These are phyloP conservation scores for Hydropotes inermis DNA, from an alignment of 2,113 vertebrate species.

Conservation along the genomic window DNA sequence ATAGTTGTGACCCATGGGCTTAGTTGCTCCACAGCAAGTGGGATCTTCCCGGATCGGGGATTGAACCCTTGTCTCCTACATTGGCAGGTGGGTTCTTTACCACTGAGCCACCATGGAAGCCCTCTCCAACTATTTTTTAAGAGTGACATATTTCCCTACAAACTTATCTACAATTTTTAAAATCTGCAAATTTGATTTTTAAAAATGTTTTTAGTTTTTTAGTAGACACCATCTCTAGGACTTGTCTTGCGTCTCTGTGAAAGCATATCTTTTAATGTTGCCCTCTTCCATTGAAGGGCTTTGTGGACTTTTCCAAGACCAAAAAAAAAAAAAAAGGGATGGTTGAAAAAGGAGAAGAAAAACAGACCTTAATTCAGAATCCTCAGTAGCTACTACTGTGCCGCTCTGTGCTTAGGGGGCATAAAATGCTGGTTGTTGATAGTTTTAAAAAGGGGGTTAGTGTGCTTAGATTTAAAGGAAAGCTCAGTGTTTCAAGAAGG, in stretches of 20 bases:
- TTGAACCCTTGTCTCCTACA: not conserved
- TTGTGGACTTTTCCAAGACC: not conserved
- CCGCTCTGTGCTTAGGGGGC: not conserved
- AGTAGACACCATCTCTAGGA: not conserved
- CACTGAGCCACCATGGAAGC: not conserved
- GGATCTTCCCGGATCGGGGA: not conserved
- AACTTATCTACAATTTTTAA: not conserved
- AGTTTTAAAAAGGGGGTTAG: constrained; percentile 22
- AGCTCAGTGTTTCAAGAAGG: constrained; percentile 2
- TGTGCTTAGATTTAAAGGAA: constrained; percentile 30
- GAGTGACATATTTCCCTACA: not conserved
- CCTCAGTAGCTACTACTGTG: not conserved
- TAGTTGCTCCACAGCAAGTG: not conserved
- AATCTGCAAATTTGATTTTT: not conserved
- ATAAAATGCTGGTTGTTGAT: not conserved
- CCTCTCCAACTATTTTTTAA: not conserved
- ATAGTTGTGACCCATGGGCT: not conserved
- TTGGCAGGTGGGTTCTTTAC: not conserved
- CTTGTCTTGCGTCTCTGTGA: not conserved
- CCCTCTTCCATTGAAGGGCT: not conserved
- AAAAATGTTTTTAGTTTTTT: not conserved
- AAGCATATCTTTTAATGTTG: constrained; percentile 15
- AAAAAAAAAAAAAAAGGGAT: not conserved
- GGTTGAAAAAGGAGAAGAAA: constrained; percentile 27
- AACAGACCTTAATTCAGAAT: not conserved